phyloP scores from a whole-genome alignment of 2,888 invertebrate species.

The Cataglyphis albicans region DNA sequence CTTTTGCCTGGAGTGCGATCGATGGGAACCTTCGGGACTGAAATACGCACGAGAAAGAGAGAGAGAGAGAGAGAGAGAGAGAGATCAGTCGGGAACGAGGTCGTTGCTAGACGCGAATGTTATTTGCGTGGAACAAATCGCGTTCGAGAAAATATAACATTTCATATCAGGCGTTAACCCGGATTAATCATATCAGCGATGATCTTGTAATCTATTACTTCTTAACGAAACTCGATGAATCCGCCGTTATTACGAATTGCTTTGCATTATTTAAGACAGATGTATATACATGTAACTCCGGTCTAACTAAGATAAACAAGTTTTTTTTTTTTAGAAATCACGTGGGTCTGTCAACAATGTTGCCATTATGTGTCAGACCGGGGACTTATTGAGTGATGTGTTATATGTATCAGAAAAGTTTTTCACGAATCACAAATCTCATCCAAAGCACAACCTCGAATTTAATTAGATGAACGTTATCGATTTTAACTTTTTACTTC shows the following conservation, averaged over 20 bases:
- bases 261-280: neutral
- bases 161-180: neutral
- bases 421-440: neutral
- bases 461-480: neutral
- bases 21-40: constrained; percentile 49
- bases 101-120: constrained; percentile 18
- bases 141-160: neutral
- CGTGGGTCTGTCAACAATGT: too few species aligned
- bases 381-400: too few species aligned
- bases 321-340: too few species aligned
- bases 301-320: too few species aligned
- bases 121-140: constrained; percentile 15
- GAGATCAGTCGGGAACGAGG: constrained; percentile 23
- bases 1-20: constrained; percentile 37
- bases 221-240: constrained; percentile 2
- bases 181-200: neutral
- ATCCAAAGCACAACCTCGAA: neutral
- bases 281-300: too few species aligned
- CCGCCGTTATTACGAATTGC: neutral
- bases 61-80: constrained; percentile 16
- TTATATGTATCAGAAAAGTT: neutral
- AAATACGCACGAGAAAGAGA: constrained; percentile 29
- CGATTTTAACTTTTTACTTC: neutral
- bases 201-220: neutral
- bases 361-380: too few species aligned